A percentile compares a stretch with the other conserved stretches of the same genome.
phyloP scores from a whole-genome alignment of 35 echinoderm and acorn worm genomes.

The Apostichopus parvimensis region DNA sequence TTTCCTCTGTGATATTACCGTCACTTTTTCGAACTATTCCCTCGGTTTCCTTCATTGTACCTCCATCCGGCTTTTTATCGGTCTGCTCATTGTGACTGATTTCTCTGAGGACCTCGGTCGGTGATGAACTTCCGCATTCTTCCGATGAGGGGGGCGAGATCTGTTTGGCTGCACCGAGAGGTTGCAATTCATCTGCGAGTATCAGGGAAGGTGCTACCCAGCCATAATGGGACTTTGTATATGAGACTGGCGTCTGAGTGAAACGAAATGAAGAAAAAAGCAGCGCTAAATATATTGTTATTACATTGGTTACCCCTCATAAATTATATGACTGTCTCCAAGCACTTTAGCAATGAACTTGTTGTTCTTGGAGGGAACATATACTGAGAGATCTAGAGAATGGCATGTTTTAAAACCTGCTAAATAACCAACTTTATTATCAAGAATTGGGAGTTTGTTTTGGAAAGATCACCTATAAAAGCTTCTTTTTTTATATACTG shows the following conservation, averaged over 20 bases:
- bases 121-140: not conserved
- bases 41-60: not conserved
- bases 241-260: not conserved
- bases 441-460: too few relatives aligned
- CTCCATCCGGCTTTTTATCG: not conserved
- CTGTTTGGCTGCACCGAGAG: not conserved
- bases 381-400: too few relatives aligned
- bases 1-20: not conserved
- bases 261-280: not conserved
- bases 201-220: not conserved
- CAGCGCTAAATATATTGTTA: too few relatives aligned
- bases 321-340: too few relatives aligned
- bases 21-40: not conserved
- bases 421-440: too few relatives aligned
- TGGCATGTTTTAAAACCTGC: too few relatives aligned
- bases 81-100: not conserved
- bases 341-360: too few relatives aligned
- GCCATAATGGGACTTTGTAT: conserved; percentile 33
- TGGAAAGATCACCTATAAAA: too few relatives aligned
- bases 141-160: not conserved
- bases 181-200: not conserved
- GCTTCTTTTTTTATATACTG: too few relatives aligned
- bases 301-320: too few relatives aligned
- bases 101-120: not conserved
- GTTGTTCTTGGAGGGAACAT: too few relatives aligned